Percentiles rank a stretch among this genome's conserved stretches.
Conservation (phyloP, 2,113 vertebrate genomes). For the Pteruthius melanotis region DNA sequence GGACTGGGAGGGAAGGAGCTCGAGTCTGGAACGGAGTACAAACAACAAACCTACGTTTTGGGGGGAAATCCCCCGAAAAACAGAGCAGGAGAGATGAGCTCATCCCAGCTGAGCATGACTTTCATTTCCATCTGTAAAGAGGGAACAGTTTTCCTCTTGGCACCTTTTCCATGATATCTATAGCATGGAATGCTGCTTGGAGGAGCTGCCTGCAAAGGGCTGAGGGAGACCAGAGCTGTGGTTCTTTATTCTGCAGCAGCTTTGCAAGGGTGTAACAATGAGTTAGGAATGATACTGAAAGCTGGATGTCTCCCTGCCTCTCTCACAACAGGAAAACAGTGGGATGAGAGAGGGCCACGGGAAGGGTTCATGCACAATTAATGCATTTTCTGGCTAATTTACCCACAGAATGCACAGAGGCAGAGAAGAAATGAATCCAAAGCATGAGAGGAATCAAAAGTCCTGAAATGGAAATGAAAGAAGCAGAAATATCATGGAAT, state of each 20-base stretch:
- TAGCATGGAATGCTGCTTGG: neutral
- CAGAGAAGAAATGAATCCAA: neutral
- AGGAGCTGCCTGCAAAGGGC: neutral
- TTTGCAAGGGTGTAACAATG: conserved; percentile 18
- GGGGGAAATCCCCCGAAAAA: fast-evolving
- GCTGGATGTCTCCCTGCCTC: neutral
- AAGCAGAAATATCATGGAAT: neutral
- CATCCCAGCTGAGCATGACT: neutral
- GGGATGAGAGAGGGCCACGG: neutral
- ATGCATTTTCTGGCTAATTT: neutral
- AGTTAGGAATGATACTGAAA: neutral
- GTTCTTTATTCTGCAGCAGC: neutral
- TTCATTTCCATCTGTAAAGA: neutral
- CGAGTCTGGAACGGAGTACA: neutral
- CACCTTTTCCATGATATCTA: neutral
- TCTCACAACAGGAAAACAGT: neutral
- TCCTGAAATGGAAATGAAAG: neutral
- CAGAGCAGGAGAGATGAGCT: neutral
- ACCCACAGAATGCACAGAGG: fast-evolving
- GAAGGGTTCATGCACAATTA: neutral
- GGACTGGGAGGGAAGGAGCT: neutral
- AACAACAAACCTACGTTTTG: neutral
- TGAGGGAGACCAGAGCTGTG: neutral
- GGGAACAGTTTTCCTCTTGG: neutral
- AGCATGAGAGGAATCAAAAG: neutral